Evolutionary conservation across 2,797 vertebrate species (phyloP).

Genomic region (Argentina silus): DNA sequence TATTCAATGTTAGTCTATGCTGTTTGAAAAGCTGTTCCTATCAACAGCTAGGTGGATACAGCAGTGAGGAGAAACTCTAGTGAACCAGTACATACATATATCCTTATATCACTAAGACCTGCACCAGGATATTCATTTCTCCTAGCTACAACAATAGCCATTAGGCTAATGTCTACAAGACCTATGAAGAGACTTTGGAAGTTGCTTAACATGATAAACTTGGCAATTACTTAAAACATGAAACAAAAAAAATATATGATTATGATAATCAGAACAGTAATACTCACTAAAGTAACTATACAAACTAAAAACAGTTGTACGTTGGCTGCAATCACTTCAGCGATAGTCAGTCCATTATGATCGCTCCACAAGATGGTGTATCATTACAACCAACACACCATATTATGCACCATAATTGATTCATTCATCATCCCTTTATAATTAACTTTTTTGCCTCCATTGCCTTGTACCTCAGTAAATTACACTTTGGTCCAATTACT

Average conservation of each 20-base stretch:
- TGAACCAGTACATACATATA: not conserved
- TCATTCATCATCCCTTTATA: not conserved
- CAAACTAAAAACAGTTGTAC: not conserved
- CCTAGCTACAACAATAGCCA: not conserved
- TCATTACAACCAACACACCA: too few species aligned
- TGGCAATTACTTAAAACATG: slow-evolving; percentile 2
- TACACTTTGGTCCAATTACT: too few species aligned
- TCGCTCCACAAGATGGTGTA: not conserved
- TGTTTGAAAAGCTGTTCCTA: not conserved
- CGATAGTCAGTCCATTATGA: not conserved
- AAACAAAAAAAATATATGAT: not conserved
- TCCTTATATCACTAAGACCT: not conserved
- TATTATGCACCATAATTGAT: not conserved
- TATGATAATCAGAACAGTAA: slow-evolving; percentile 3
- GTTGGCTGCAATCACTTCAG: not conserved
- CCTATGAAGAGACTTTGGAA: slow-evolving; percentile 7
- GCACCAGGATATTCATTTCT: not conserved
- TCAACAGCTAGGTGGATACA: not conserved
- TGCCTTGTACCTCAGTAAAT: too few species aligned
- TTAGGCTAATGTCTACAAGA: not conserved
- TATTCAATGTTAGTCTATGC: not conserved
- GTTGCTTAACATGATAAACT: slow-evolving; percentile 7
- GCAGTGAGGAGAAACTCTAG: not conserved
- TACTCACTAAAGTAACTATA: slow-evolving; percentile 6
- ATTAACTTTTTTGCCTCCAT: not conserved